phyloP scores from a whole-genome alignment of 2,113 vertebrate species.

The Sula dactylatra region DNA sequence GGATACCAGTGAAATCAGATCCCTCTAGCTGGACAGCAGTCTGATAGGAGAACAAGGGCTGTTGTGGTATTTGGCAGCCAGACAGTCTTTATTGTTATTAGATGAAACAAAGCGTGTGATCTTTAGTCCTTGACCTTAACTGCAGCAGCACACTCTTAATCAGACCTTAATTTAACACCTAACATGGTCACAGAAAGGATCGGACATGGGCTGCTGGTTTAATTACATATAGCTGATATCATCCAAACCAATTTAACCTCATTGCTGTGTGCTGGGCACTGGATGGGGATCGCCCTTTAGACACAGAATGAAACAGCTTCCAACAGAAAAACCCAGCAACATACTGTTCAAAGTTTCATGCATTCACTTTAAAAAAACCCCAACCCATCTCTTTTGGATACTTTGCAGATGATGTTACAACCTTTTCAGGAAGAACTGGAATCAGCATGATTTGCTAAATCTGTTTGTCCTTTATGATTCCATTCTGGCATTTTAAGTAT shows the following conservation, averaged over 20 bases:
- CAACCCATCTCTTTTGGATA: background rate
- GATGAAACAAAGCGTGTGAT: conserved; percentile 71
- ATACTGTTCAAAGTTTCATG: background rate
- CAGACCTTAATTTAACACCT: conserved; percentile 75
- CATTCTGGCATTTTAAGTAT: background rate
- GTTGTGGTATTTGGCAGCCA: conserved; percentile 69
- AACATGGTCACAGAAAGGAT: conserved; percentile 70
- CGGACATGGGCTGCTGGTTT: conserved; percentile 61
- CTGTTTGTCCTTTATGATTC: background rate
- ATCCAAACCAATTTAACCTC: conserved; percentile 69
- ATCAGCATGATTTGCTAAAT: background rate
- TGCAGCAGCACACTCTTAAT: conserved; percentile 63
- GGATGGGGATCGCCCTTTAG: background rate
- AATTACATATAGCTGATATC: conserved; percentile 70
- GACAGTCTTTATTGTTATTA: conserved; percentile 71
- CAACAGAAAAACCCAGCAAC: background rate
- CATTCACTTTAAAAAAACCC: background rate
- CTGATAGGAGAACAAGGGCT: conserved; percentile 66
- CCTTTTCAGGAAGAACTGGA: background rate
- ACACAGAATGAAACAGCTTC: background rate
- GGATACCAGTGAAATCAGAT: conserved; percentile 69
- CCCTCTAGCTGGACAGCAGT: conserved; percentile 62
- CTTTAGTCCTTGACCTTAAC: conserved; percentile 75
- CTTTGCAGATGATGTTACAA: background rate
- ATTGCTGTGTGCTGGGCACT: background rate